phyloP scores from a whole-genome alignment of 1,140 invertebrate genomes.

The Akabosia matsudoensis region DNA sequence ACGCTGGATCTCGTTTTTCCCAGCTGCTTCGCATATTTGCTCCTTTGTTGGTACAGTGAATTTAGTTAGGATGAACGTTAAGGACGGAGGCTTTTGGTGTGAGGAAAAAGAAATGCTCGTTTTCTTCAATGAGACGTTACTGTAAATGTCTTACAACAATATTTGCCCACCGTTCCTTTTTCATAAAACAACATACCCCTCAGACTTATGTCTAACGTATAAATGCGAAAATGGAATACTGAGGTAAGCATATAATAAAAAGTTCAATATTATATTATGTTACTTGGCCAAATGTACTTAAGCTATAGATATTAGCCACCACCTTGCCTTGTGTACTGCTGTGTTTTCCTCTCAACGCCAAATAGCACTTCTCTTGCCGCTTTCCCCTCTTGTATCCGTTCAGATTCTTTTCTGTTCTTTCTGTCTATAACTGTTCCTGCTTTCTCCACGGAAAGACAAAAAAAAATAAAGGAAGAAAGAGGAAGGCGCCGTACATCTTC shows the following conservation, averaged over 20 bases:
- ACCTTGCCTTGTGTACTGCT: neutral
- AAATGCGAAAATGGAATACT: too few relatives aligned
- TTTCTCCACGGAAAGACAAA: neutral
- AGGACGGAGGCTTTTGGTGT: neutral
- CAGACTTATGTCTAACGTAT: too few relatives aligned
- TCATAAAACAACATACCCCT: neutral
- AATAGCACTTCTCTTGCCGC: neutral
- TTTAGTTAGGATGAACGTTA: neutral
- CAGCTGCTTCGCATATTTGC: neutral
- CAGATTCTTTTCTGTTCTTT: neutral
- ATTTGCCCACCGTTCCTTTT: neutral
- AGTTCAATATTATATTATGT: too few relatives aligned
- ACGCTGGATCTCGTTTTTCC: neutral
- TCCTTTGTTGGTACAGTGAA: neutral
- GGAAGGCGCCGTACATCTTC: slow-evolving; percentile 10
- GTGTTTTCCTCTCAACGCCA: neutral
- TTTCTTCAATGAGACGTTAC: neutral
- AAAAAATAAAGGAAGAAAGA: neutral
- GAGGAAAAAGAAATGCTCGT: neutral
- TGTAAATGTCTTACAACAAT: slow-evolving; percentile 1
- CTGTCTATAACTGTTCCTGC: neutral
- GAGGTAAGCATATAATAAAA: too few relatives aligned
- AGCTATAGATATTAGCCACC: neutral
- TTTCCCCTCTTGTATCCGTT: too few relatives aligned
- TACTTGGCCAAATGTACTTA: too few relatives aligned